phyloP scores from a whole-genome alignment of 2,888 invertebrate species.

The Alsophila aescularia region DNA sequence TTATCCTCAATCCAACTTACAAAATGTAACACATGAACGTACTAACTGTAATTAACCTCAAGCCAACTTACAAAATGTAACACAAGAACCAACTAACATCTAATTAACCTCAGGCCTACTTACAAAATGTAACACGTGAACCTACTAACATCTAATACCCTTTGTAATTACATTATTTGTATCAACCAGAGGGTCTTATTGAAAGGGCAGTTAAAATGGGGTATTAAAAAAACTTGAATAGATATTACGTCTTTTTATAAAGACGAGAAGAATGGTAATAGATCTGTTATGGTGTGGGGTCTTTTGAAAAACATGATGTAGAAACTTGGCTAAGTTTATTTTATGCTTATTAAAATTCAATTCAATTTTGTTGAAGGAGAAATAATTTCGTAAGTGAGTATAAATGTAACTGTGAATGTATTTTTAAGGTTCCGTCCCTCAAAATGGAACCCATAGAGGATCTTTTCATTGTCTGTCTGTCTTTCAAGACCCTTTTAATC shows the following conservation, averaged over 20 bases:
- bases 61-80: neutral
- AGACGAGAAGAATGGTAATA: neutral
- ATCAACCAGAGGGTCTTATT: neutral
- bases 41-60: neutral
- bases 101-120: too few species aligned
- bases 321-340: neutral
- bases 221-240: neutral
- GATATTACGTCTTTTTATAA: neutral
- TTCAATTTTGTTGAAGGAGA: too few species aligned
- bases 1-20: too few species aligned
- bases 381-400: too few species aligned
- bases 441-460: too few species aligned
- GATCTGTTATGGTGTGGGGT: neutral
- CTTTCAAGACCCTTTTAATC: too few species aligned
- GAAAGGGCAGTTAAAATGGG: neutral
- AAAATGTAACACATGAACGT: slow-evolving; percentile 1
- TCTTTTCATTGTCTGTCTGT: too few species aligned
- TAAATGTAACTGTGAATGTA: too few species aligned
- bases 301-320: neutral
- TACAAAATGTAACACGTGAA: too few species aligned
- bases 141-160: neutral
- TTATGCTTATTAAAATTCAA: too few species aligned
- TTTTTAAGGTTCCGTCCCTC: too few species aligned
- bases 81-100: too few species aligned
- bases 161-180: slow-evolving; percentile 1